Evolutionary conservation across 92 coral and sea anemone species (phyloP), one percentile per base, ranked within the genome.

Genomic region (Plumapathes pennacea): DNA sequence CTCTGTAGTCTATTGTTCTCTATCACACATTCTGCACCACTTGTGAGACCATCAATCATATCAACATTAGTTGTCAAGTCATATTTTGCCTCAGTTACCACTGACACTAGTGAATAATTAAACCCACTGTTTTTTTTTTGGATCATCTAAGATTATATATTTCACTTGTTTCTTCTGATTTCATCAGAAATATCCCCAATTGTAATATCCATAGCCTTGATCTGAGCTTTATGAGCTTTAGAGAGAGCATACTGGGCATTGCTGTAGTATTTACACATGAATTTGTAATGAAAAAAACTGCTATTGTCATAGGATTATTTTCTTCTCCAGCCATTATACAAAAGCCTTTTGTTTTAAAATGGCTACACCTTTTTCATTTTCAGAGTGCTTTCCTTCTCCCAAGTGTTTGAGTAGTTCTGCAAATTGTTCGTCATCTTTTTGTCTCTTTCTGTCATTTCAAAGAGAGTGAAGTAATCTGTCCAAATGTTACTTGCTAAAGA

Each of bases 161-260:
- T 73, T 81, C 9, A 82, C 6, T 39, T 48, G 46, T 50, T 62
- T 31, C 32, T 65, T 77, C 19, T 69, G 49, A 4, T n/a, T n/a
- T 49, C 67, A 43, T 84, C 77, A 45, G 77, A n/a, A 56, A 78
- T 45, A 30, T 83, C 85, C 4, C 80, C 89, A 38, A 83, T 59
- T 32, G 77, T 38, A 29, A 83, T 57, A 38, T 77, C 90, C 4
- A 76, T 40, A 2, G 72, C 53, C 24, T 67, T 67, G 21, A 74
- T 36, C 22, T 67, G 61, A 40, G 62, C 89, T 34, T 69, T 82
- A 7, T 75, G 53, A 60, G 19, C 56, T 36, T 39, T 20, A 11
- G 74, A 50, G 25, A 13, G 25, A 9, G 21, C 5, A 61, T 17
- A 82, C 3, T 61, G 32, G 2, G 10, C 47, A 50, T 48, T 66